A percentile compares a stretch with the other conserved stretches of the same genome.
Conservation (phyloP, 1,140 invertebrate genomes). For the Teleogryllus occipitalis region DNA sequence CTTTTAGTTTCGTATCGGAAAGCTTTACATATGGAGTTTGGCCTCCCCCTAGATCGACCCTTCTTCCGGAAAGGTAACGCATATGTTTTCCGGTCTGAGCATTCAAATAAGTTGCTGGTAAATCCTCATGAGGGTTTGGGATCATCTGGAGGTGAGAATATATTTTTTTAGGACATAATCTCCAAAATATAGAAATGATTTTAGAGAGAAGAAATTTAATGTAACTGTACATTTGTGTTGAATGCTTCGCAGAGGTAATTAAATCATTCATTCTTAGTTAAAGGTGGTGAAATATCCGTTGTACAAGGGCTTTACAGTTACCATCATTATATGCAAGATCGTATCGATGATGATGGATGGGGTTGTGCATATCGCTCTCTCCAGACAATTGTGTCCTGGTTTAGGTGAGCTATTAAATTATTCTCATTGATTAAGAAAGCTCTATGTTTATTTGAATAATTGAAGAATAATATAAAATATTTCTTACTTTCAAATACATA, state of each 20-base stretch:
- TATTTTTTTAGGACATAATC: too few relatives aligned
- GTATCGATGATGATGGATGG: slow-evolving; percentile 94
- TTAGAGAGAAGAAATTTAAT: too few relatives aligned
- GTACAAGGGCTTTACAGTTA: slow-evolving; percentile 87
- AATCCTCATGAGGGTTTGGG: slow-evolving; percentile 63
- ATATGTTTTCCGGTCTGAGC: slow-evolving; percentile 46
- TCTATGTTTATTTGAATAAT: too few relatives aligned
- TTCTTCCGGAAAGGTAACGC: slow-evolving; percentile 61
- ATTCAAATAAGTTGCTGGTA: slow-evolving; percentile 45
- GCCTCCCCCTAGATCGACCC: slow-evolving; percentile 55
- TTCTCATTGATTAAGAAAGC: background rate
- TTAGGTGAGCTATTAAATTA: slow-evolving; percentile 43
- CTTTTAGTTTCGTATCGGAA: background rate
- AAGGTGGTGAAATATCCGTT: slow-evolving; percentile 46
- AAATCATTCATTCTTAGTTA: slow-evolving; percentile 29
- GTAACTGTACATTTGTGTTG: too few relatives aligned
- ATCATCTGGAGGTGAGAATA: slow-evolving; percentile 39
- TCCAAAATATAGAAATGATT: background rate
- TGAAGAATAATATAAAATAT: too few relatives aligned
- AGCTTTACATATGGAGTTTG: slow-evolving; percentile 56
- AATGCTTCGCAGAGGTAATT: too few relatives aligned
- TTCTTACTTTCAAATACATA: too few relatives aligned
- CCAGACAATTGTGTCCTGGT: slow-evolving; percentile 97
- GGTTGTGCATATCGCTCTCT: slow-evolving; percentile 98
- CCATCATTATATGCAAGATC: slow-evolving; percentile 95